Evolutionary conservation across 1,140 invertebrate species (phyloP).

Genomic region (Amphibalanus amphitrite): DNA sequence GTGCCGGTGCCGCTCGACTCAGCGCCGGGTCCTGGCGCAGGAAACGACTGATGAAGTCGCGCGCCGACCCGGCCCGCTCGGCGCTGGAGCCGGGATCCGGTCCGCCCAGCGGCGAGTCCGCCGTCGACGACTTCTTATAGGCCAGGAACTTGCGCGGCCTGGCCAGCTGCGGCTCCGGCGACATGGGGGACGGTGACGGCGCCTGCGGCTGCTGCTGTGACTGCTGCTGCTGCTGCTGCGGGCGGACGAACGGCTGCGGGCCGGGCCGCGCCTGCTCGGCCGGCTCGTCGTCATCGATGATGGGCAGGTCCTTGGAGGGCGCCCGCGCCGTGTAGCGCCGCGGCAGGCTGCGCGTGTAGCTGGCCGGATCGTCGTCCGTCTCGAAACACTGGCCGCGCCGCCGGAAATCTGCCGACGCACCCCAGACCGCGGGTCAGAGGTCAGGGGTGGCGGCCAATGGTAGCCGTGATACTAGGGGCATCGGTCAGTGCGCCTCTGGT

Average conservation of each 20-base stretch:
- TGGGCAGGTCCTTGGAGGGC: slow-evolving; percentile 15
- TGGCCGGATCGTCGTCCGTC: background rate
- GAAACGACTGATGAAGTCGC: slow-evolving; percentile 34
- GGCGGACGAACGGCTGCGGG: slow-evolving; percentile 3
- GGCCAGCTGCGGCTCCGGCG: background rate
- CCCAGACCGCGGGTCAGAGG: too few species aligned
- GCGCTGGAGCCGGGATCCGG: slow-evolving; percentile 1
- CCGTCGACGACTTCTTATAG: slow-evolving; percentile 1
- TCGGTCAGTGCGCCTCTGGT: too few species aligned
- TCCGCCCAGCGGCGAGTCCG: background rate
- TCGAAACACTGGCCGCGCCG: background rate
- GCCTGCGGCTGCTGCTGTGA: slow-evolving; percentile 10
- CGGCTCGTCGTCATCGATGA: slow-evolving; percentile 14
- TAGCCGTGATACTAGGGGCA: too few species aligned
- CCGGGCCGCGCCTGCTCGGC: slow-evolving; percentile 9
- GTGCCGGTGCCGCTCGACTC: background rate
- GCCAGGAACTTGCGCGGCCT: background rate
- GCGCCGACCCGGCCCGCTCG: slow-evolving; percentile 10
- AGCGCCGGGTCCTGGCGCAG: slow-evolving; percentile 20
- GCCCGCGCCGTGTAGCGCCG: slow-evolving; percentile 5
- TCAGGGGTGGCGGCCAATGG: too few species aligned
- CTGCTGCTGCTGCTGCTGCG: slow-evolving; percentile 10
- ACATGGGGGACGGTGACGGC: slow-evolving; percentile 8
- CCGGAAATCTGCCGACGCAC: background rate
- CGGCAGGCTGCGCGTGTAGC: background rate